phyloP scores from a whole-genome alignment of 2,113 vertebrate genomes.

The Pycnonotus jocosus region DNA sequence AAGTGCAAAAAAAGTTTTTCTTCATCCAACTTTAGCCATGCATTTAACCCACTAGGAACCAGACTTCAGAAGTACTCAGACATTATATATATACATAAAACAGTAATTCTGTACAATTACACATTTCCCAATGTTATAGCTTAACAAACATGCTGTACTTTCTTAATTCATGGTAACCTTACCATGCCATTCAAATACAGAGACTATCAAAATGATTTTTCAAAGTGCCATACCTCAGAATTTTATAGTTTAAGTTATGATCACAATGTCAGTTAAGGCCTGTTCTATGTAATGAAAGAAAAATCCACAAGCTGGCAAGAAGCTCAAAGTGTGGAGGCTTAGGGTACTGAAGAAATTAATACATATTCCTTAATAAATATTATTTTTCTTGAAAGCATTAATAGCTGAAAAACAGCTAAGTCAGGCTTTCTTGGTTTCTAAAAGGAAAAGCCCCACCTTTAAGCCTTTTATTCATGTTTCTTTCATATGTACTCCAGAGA shows the following conservation, averaged over 20 bases:
- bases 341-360: slow-evolving; percentile 16
- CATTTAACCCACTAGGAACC: slow-evolving; percentile 37
- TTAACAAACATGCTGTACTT: slow-evolving; percentile 69
- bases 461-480: neutral
- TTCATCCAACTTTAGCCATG: slow-evolving; percentile 35
- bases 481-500: neutral
- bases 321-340: neutral
- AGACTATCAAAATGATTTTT: slow-evolving; percentile 60
- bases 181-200: slow-evolving; percentile 63
- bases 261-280: slow-evolving; percentile 55
- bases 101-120: slow-evolving; percentile 58
- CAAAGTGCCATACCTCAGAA: slow-evolving; percentile 59
- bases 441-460: slow-evolving; percentile 16
- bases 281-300: slow-evolving; percentile 51
- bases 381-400: slow-evolving; percentile 44
- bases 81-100: slow-evolving; percentile 37
- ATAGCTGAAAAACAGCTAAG: slow-evolving; percentile 24
- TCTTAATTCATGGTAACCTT: slow-evolving; percentile 57
- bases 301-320: slow-evolving; percentile 20
- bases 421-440: neutral
- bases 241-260: slow-evolving; percentile 31
- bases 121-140: slow-evolving; percentile 57
- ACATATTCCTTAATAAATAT: neutral
- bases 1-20: slow-evolving; percentile 60
- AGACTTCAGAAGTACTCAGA: slow-evolving; percentile 47